phyloP scores from a whole-genome alignment of 1,140 invertebrate species.

The Acromyrmex echinatior region DNA sequence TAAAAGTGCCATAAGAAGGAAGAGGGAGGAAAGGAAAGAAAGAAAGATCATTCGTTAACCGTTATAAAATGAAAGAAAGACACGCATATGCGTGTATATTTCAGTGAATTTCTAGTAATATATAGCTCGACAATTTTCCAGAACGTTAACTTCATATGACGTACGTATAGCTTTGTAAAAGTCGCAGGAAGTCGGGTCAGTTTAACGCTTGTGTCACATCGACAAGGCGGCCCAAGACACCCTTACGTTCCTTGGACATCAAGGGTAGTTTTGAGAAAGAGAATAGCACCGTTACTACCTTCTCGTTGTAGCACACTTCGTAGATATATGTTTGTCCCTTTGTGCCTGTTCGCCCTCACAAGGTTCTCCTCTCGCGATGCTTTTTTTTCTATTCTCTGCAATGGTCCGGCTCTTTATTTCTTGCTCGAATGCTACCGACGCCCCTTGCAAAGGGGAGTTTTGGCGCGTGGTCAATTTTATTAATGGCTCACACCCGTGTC shows the following conservation, averaged over 20 bases:
- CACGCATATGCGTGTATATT: neutral
- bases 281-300: constrained; percentile 32
- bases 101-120: constrained; percentile 28
- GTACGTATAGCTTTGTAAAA: constrained; percentile 45
- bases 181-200: constrained; percentile 74
- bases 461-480: constrained; percentile 82
- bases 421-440: constrained; percentile 2
- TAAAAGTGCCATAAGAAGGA: constrained; percentile 4
- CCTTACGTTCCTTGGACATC: neutral
- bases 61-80: constrained; percentile 36
- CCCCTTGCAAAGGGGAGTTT: constrained; percentile 61
- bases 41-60: neutral
- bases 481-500: constrained; percentile 76
- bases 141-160: constrained; percentile 78
- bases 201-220: constrained; percentile 72
- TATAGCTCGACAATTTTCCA: constrained; percentile 81
- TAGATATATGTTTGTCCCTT: constrained; percentile 75
- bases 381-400: constrained; percentile 41
- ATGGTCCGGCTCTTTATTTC: constrained; percentile 30
- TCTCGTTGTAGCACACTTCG: constrained; percentile 60
- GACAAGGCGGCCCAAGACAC: neutral
- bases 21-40: neutral
- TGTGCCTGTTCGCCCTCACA: constrained; percentile 59
- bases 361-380: constrained; percentile 45
- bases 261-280: neutral